Evolutionary conservation across 35 echinoderm and acorn worm genomes (phyloP).

Genomic region (Heliocidaris tuberculata): DNA sequence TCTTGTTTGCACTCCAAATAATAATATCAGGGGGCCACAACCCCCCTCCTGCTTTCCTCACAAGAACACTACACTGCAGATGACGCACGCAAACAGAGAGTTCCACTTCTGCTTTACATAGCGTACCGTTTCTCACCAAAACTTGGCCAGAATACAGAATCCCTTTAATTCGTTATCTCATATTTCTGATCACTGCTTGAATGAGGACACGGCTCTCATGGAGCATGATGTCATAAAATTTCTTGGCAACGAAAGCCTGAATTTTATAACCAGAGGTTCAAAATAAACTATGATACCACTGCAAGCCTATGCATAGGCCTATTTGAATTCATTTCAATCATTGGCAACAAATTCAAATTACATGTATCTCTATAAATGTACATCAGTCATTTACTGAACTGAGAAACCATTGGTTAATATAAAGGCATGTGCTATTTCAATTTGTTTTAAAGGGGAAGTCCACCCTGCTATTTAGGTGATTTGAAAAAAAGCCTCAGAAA

Average conservation of each 20-base stretch:
- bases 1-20: not conserved
- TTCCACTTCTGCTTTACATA: not conserved
- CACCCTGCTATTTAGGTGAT: too few relatives aligned
- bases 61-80: not conserved
- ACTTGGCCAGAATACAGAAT: not conserved
- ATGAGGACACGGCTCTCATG: not conserved
- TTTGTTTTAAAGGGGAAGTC: too few relatives aligned
- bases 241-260: not conserved
- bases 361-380: too few relatives aligned
- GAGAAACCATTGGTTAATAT: too few relatives aligned
- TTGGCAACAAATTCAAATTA: too few relatives aligned
- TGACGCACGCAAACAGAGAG: not conserved
- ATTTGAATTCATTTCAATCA: too few relatives aligned
- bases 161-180: not conserved
- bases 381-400: too few relatives aligned
- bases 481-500: too few relatives aligned
- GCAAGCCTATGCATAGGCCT: not conserved
- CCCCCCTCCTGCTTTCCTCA: not conserved
- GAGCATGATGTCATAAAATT: not conserved
- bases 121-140: not conserved
- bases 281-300: not conserved
- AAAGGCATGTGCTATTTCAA: too few relatives aligned
- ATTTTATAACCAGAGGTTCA: not conserved
- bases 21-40: not conserved
- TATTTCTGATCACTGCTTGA: not conserved